Evolutionary conservation across 2,113 vertebrate species (phyloP).

Genomic region (Rynchops niger): DNA sequence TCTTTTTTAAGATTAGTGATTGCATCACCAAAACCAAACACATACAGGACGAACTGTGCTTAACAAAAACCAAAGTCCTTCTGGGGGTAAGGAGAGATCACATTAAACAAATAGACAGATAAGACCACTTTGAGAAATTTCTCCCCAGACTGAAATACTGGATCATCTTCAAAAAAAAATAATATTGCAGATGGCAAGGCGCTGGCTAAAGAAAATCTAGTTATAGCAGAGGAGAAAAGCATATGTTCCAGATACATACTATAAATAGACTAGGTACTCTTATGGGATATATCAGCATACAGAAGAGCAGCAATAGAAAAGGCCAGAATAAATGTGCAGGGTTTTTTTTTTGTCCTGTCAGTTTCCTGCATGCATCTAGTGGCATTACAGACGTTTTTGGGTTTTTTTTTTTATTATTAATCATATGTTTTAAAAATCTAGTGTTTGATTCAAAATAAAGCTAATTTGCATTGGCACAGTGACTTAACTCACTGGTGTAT

Average conservation of each 20-base stretch:
- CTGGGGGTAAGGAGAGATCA: background rate
- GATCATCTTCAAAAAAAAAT: background rate
- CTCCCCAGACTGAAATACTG: background rate
- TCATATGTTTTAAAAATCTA: constrained; percentile 51
- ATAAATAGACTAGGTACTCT: constrained; percentile 49
- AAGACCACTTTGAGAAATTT: background rate
- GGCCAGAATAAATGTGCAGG: background rate
- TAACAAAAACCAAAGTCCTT: background rate
- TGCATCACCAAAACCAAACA: background rate
- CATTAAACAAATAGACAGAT: background rate
- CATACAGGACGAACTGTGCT: background rate
- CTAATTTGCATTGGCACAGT: constrained; percentile 78
- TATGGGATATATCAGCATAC: constrained; percentile 32
- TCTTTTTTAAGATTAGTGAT: background rate
- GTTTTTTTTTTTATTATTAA: background rate
- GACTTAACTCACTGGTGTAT: constrained; percentile 75
- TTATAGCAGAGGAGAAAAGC: constrained; percentile 55
- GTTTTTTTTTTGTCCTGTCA: background rate
- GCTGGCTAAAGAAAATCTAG: constrained; percentile 5
- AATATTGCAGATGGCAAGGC: constrained; percentile 17
- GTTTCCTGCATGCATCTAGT: background rate
- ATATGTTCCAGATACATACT: constrained; percentile 55
- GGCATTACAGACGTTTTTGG: background rate
- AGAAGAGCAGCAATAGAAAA: constrained; percentile 34
- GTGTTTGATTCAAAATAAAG: constrained; percentile 71